Conservation (phyloP, 2,888 invertebrate species). For the Monochamus alternatus region DNA sequence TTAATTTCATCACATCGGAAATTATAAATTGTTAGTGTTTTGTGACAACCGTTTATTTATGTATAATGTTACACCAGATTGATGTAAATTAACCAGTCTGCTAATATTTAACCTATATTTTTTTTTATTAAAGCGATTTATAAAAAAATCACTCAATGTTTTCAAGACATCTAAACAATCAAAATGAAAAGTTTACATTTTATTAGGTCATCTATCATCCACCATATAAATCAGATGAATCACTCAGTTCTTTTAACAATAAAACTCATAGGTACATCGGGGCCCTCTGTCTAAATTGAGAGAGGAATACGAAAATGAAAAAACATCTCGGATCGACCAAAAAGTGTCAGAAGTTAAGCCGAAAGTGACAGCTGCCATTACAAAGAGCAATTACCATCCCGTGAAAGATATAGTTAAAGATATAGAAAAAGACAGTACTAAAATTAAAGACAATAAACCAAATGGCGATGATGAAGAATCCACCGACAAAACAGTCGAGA, state of each 20-base stretch:
- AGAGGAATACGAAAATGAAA: constrained; percentile 70
- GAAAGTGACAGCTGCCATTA: constrained; percentile 70
- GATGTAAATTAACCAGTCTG: too few species aligned
- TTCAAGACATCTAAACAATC: background rate
- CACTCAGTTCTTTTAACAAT: background rate
- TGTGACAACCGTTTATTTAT: too few species aligned
- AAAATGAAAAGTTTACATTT: constrained; percentile 8
- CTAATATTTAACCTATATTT: too few species aligned
- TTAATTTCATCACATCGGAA: too few species aligned
- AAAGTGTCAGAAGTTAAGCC: constrained; percentile 63
- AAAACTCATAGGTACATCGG: constrained; percentile 73
- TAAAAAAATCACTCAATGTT: background rate
- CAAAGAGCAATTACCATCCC: constrained; percentile 71
- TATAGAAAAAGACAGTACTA: constrained; percentile 72
- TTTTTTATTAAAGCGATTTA: background rate
- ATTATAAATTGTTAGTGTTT: too few species aligned
- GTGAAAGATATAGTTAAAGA: constrained; percentile 78
- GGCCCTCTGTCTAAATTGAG: constrained; percentile 73
- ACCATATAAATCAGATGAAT: constrained; percentile 6
- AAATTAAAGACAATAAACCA: constrained; percentile 7
- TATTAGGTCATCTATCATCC: too few species aligned
- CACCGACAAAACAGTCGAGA: constrained; percentile 36
- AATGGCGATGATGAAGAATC: constrained; percentile 37
- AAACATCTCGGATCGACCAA: constrained; percentile 67
- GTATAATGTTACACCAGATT: too few species aligned